A percentile compares a stretch with the other conserved stretches of the same genome.
phyloP scores from a whole-genome alignment of 2,113 vertebrate genomes.

The Pollimyrus isidori region DNA sequence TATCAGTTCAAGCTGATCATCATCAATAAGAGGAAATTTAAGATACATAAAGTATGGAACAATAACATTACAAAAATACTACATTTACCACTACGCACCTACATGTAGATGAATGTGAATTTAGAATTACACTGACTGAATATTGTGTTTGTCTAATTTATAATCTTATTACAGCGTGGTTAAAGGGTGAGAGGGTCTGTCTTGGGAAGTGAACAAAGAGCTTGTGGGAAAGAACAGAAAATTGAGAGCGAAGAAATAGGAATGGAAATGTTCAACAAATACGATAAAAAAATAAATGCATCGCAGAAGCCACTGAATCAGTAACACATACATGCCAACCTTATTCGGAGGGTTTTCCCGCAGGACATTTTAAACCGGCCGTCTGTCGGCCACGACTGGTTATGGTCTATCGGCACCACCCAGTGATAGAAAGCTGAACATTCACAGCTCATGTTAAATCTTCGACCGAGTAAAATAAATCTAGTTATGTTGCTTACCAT shows the following conservation, averaged over 20 bases:
- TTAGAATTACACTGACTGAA: background rate
- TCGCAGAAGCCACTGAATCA: background rate
- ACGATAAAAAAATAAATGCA: background rate
- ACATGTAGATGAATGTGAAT: background rate
- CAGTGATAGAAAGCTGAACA: conserved; percentile 15
- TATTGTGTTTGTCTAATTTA: background rate
- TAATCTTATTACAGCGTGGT: background rate
- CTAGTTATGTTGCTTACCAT: background rate
- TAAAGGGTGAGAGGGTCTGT: background rate
- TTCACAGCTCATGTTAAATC: background rate
- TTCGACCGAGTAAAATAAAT: background rate
- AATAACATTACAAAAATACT: background rate
- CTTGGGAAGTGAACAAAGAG: background rate
- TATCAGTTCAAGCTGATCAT: background rate
- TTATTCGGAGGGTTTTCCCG: background rate
- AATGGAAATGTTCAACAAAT: background rate
- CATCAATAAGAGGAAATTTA: background rate
- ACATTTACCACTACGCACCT: background rate
- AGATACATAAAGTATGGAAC: conserved; percentile 24
- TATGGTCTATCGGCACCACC: conserved; percentile 19
- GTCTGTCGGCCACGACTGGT: background rate
- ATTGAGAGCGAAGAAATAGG: background rate
- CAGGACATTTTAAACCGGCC: background rate
- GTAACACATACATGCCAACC: background rate
- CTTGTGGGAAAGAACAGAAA: background rate